phyloP scores from a whole-genome alignment of 2,113 vertebrate genomes.

The Cheirogaleus medius region DNA sequence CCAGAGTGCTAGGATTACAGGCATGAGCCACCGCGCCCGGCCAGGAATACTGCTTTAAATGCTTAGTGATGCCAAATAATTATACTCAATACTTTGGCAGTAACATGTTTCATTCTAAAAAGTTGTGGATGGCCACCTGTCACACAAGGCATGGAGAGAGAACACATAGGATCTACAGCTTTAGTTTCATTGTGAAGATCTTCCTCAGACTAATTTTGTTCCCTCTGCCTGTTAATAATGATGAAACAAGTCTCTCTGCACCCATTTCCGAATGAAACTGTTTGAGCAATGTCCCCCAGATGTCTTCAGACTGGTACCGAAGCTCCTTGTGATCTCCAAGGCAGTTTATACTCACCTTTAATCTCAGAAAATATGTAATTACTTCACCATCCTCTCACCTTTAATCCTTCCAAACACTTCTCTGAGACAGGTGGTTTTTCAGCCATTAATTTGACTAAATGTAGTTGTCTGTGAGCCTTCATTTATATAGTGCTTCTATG shows the following conservation, averaged over 20 bases:
- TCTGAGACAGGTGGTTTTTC: too few species aligned
- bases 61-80: not conserved
- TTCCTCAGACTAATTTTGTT: not conserved
- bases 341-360: not conserved
- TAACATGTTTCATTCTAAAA: not conserved
- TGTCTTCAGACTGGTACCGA: not conserved
- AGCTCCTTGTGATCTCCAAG: not conserved
- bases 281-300: not conserved
- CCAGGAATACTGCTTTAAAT: not conserved
- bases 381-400: not conserved
- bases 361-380: not conserved
- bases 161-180: not conserved
- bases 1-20: too few species aligned
- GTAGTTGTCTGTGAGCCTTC: too few species aligned
- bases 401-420: not conserved
- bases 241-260: not conserved
- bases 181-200: not conserved
- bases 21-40: too few species aligned
- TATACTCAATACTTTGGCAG: not conserved
- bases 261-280: not conserved
- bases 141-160: not conserved
- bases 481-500: too few species aligned
- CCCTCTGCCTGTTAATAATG: not conserved
- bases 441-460: too few species aligned
- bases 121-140: not conserved